These are phyloP conservation scores for Motacilla alba DNA, from an alignment of 2,113 vertebrate genomes.

Conservation along the genomic window DNA sequence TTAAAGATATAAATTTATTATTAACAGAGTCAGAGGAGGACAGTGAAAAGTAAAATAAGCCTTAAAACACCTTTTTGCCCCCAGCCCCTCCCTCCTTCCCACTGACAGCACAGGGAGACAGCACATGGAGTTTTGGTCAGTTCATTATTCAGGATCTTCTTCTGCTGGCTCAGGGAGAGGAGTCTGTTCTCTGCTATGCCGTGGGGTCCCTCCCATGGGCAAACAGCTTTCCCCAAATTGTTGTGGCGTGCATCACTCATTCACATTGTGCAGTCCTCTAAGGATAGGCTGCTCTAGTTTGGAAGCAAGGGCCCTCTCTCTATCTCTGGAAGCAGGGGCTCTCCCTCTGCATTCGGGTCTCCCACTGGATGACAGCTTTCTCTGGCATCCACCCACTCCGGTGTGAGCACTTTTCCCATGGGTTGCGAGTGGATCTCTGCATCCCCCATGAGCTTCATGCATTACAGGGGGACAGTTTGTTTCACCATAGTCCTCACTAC, in stretches of 20 bases:
- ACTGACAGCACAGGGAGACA: neutral
- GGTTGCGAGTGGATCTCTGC: neutral
- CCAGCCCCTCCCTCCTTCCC: too few relatives aligned
- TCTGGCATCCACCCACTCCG: neutral
- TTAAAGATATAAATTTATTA: neutral
- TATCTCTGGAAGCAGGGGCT: neutral
- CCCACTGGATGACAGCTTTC: too few relatives aligned
- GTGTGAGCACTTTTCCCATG: neutral
- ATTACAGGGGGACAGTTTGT: neutral
- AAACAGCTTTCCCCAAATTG: neutral
- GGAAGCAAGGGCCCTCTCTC: neutral
- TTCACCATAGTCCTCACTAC: neutral
- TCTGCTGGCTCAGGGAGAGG: neutral
- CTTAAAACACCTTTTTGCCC: neutral
- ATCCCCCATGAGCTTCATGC: neutral
- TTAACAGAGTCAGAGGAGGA: neutral
- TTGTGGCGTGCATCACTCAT: fast-evolving
- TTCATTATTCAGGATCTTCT: fast-evolving
- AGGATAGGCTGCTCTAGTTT: neutral
- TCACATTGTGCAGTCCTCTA: too few relatives aligned
- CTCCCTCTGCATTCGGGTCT: too few relatives aligned
- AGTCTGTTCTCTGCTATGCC: too few relatives aligned
- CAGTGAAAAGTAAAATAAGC: neutral
- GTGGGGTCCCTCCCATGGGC: neutral
- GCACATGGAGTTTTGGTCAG: neutral